These are phyloP conservation scores for Actenoides lindsayi DNA, from an alignment of 2,113 vertebrate species.

Conservation along the genomic window DNA sequence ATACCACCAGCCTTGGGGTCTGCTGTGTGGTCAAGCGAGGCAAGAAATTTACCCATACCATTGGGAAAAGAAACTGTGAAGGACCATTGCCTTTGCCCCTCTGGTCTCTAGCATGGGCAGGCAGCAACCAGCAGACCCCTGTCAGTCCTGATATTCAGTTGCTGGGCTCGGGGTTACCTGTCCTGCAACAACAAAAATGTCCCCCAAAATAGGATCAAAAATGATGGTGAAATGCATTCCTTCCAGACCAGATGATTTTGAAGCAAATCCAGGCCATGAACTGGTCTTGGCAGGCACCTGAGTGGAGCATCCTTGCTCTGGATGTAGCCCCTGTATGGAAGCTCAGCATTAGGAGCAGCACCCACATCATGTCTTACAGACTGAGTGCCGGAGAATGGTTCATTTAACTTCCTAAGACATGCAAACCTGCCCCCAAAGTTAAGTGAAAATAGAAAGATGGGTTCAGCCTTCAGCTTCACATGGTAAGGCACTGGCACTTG, in stretches of 20 bases:
- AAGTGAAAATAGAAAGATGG: neutral
- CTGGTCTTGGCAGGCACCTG: fast-evolving
- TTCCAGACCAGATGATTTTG: neutral
- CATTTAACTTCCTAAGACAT: neutral
- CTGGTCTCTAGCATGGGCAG: neutral
- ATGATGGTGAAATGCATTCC: neutral
- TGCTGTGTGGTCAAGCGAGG: neutral
- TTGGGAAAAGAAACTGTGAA: neutral
- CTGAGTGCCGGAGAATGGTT: neutral
- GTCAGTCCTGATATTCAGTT: neutral
- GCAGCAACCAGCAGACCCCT: neutral
- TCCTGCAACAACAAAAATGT: neutral
- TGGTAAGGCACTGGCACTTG: neutral
- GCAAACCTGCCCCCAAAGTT: neutral
- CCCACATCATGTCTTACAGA: neutral
- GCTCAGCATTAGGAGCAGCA: neutral
- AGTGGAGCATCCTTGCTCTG: neutral
- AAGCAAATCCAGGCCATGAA: neutral
- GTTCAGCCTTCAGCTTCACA: neutral
- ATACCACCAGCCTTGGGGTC: fast-evolving
- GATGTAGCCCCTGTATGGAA: neutral
- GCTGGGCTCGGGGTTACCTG: neutral
- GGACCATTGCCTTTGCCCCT: neutral
- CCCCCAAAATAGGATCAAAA: neutral
- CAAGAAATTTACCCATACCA: neutral